Evolutionary conservation across 2,113 vertebrate genomes (phyloP).

Genomic region (Lepus americanus): DNA sequence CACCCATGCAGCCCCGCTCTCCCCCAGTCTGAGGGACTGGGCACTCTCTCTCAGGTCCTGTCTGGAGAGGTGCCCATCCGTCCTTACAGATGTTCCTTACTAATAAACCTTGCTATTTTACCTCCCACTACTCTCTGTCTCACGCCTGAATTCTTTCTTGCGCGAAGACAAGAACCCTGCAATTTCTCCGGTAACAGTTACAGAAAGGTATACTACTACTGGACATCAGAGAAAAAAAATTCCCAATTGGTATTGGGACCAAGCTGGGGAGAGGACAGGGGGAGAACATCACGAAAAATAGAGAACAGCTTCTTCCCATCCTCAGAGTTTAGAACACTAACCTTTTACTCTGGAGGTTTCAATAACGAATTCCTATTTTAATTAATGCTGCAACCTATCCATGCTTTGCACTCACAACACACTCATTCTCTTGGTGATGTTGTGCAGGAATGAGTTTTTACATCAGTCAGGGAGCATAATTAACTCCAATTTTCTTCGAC

Average conservation of each 20-base stretch:
- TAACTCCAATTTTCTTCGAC: conserved; percentile 87
- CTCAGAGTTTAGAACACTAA: conserved; percentile 65
- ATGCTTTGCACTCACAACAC: conserved; percentile 49
- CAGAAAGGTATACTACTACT: neutral
- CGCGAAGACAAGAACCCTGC: no score
- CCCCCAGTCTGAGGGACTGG: no score
- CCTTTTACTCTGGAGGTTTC: conserved; percentile 83
- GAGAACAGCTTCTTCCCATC: neutral
- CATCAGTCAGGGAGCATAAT: conserved; percentile 86
- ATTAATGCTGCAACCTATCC: conserved; percentile 82
- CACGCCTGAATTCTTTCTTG: no score
- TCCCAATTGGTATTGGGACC: neutral
- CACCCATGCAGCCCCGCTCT: no score
- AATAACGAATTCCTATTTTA: conserved; percentile 88
- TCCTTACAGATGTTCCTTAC: no score
- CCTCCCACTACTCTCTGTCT: no score
- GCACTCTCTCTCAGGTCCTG: no score
- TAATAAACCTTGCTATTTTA: no score
- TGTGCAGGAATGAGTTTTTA: conserved; percentile 84
- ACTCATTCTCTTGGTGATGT: conserved; percentile 75
- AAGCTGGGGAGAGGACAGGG: neutral
- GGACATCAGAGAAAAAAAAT: neutral
- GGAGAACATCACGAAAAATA: conserved; percentile 19
- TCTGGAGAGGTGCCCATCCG: no score
- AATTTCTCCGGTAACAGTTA: no score